phyloP scores from a whole-genome alignment of 2,888 invertebrate species.

The Dioctria rufipes region DNA sequence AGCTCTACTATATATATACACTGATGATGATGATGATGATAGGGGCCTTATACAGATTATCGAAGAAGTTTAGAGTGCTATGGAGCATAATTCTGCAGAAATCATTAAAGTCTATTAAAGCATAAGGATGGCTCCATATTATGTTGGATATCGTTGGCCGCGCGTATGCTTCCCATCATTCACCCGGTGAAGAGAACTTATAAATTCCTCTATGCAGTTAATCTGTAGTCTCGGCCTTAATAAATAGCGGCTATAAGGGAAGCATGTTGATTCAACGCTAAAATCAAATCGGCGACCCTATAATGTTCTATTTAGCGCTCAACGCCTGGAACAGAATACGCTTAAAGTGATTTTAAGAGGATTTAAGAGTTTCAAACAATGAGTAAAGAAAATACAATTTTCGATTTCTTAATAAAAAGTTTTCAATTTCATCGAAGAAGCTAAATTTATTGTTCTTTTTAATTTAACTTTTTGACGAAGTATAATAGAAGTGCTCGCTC shows the following conservation, averaged over 20 bases:
- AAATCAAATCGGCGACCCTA: not conserved
- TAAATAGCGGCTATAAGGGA: no score
- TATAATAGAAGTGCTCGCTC: conserved; percentile 5
- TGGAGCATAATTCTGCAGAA: not conserved
- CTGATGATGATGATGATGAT: not conserved
- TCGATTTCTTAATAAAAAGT: not conserved
- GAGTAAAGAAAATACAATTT: not conserved
- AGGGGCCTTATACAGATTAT: conserved; percentile 25
- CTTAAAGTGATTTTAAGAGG: no score
- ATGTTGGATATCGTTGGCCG: not conserved
- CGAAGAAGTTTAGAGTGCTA: conserved; percentile 11
- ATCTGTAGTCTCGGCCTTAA: no score
- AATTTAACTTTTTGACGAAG: conserved; percentile 18
- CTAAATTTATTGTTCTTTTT: conserved; percentile 34
- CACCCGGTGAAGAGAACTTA: no score
- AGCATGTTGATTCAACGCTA: not conserved
- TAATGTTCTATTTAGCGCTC: not conserved
- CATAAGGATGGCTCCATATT: no score
- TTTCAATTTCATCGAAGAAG: conserved; percentile 13
- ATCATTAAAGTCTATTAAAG: not conserved
- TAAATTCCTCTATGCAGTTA: no score
- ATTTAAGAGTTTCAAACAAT: not conserved
- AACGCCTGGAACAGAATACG: no score
- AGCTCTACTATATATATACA: no score
- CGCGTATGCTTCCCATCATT: not conserved